Percentiles rank a stretch among this genome's conserved stretches.
Conservation (phyloP, 30 jellyfish, hydroid and myxozoan genomes). For the Aurelia aurita region DNA sequence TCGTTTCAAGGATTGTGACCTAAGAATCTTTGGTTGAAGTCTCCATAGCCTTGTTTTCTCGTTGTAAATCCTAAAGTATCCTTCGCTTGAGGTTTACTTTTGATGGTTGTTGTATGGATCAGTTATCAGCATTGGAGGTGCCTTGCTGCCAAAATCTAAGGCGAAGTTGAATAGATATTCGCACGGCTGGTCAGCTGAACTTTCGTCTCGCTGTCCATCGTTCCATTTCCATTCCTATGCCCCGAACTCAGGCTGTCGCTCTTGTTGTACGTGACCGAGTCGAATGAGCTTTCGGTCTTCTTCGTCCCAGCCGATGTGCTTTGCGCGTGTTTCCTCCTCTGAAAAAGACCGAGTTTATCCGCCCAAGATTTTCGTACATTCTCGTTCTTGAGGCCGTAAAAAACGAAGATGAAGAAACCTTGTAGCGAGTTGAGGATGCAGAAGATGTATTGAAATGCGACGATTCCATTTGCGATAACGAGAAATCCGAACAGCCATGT, state of each 20-base stretch:
- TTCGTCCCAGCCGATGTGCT: slow-evolving; percentile 52
- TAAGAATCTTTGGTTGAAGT: no score
- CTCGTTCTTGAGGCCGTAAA: slow-evolving; percentile 81
- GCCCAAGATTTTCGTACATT: slow-evolving; percentile 86
- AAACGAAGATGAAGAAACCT: slow-evolving; percentile 80
- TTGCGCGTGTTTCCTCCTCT: slow-evolving; percentile 8
- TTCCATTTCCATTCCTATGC: slow-evolving; percentile 10
- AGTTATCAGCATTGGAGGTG: no score
- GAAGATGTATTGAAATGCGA: slow-evolving; percentile 86
- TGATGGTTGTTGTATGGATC: no score
- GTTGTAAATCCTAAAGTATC: no score
- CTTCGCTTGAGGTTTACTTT: no score
- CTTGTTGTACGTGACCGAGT: slow-evolving; percentile 65
- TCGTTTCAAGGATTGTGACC: no score
- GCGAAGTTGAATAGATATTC: slow-evolving; percentile 40
- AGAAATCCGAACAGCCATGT: slow-evolving; percentile 93
- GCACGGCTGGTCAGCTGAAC: slow-evolving; percentile 49
- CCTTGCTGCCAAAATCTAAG: not conserved
- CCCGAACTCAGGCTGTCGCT: slow-evolving; percentile 60
- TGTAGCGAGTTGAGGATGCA: slow-evolving; percentile 85
- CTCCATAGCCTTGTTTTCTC: not conserved
- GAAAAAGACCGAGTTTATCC: slow-evolving; percentile 28
- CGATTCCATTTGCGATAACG: slow-evolving; percentile 64
- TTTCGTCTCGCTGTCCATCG: slow-evolving; percentile 27
- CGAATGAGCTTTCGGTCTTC: slow-evolving; percentile 63